A percentile compares a stretch with the other conserved stretches of the same genome.
Evolutionary conservation across 2,113 vertebrate genomes (phyloP).

Genomic region (Benthochromis sp.): DNA sequence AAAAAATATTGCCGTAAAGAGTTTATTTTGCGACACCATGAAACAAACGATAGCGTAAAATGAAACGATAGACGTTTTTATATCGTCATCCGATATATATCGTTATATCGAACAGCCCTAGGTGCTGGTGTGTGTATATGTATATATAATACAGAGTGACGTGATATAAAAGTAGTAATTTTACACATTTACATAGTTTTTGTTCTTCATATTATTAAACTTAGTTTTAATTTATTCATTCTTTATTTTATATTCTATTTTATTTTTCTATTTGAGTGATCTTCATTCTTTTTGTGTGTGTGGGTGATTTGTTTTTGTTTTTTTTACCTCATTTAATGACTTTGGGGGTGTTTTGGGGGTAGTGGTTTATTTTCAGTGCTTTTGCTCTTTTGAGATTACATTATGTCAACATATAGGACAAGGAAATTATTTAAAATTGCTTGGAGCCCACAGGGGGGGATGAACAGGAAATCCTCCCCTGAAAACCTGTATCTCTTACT

Average conservation of each 20-base stretch:
- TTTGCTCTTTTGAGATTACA: background rate
- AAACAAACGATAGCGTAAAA: too few relatives aligned
- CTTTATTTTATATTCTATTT: background rate
- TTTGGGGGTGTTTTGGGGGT: rapidly evolving
- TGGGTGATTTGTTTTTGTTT: background rate
- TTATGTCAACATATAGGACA: background rate
- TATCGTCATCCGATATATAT: too few relatives aligned
- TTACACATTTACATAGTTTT: background rate
- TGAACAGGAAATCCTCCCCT: background rate
- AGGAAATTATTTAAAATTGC: background rate
- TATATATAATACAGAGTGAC: background rate
- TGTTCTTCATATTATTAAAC: background rate
- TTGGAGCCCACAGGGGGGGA: background rate
- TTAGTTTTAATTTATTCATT: background rate
- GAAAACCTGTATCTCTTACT: background rate
- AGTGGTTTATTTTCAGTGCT: background rate
- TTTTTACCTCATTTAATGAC: background rate
- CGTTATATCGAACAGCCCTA: too few relatives aligned
- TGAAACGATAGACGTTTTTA: too few relatives aligned
- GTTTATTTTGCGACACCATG: too few relatives aligned
- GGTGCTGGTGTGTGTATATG: background rate
- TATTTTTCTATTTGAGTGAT: background rate
- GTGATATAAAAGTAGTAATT: background rate
- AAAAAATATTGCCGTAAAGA: too few relatives aligned
- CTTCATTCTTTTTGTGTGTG: background rate